Evolutionary conservation across 1,140 invertebrate genomes (phyloP), one percentile per base, ranked within the genome.

Genomic region (Cylas formicarius): DNA sequence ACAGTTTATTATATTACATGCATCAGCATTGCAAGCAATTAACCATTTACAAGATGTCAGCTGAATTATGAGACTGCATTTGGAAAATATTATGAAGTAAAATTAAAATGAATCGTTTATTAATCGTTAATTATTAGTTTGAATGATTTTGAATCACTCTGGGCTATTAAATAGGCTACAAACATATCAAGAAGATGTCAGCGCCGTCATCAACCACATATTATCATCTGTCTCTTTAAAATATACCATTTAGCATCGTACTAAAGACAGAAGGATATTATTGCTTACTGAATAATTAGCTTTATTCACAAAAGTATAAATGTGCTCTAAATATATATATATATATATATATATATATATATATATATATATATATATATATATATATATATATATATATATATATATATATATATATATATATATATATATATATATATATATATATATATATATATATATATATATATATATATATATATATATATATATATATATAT

Each of bases 221-320:
- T 23, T 18, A 11, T 43, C 16, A 23, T 43, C 29, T n/a, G 19
- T 43, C 40, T 9, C 32, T 43, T 21, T 17, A 32, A 20, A 43
- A 43, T 20, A 43, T 43, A 5, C 29, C 29, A 10, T n/a, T n/a
- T n/a, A 32, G 40, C 40, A 43, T 11, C 1, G 21, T 21, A 6
- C 18, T 23, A 9, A 43, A 32, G 8, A 3, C 2, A 9, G 19
- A 14, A 33, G 32, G 23, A 24, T 17, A 38, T 9, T 22, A 24
- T 19, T 4, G 19, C 24, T 14, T 8, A 8, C 1, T 8, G 13
- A 14, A 10, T 33, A 14, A 33, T 2, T 1, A 14, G 2, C 18
- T 14, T 8, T 14, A 8, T 10, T 14, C 13, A 8, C 9, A 33
- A 33, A 14, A 3, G 14, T 10, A 2, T 10, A 17, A 14, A 8